phyloP scores from a whole-genome alignment of 2,113 vertebrate genomes.

The Scopus umbretta region DNA sequence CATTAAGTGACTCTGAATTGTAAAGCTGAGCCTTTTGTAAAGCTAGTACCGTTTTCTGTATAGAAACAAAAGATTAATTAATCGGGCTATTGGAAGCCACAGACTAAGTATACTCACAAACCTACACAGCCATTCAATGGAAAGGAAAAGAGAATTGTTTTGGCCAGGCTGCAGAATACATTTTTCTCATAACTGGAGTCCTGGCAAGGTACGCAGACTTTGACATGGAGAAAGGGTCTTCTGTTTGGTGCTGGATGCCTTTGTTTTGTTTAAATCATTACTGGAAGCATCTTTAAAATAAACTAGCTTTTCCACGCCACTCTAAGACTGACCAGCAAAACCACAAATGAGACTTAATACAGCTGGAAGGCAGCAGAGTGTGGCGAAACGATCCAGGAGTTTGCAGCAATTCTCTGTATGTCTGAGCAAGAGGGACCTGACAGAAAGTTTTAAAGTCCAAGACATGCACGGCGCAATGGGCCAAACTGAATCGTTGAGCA shows the following conservation, averaged over 20 bases:
- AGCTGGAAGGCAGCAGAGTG: slow-evolving; percentile 31
- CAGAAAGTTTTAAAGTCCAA: slow-evolving; percentile 59
- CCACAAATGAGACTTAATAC: slow-evolving; percentile 11
- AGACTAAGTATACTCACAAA: neutral
- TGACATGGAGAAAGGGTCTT: neutral
- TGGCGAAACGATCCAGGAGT: neutral
- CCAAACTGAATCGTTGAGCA: slow-evolving; percentile 48
- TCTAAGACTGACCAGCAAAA: neutral
- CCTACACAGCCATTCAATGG: neutral
- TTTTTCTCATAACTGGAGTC: neutral
- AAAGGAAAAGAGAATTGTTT: neutral
- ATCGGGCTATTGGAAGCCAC: neutral
- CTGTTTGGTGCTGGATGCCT: neutral
- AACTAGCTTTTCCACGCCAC: neutral
- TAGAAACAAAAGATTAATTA: neutral
- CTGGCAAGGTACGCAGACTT: neutral
- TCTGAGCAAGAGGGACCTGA: slow-evolving; percentile 52
- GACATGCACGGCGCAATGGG: slow-evolving; percentile 18
- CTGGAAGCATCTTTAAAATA: neutral
- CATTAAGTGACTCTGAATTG: neutral
- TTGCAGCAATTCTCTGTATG: neutral
- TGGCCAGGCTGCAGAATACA: neutral
- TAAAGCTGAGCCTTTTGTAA: neutral
- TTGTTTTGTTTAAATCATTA: slow-evolving; percentile 12
- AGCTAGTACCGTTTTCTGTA: neutral